Evolutionary conservation across 2,888 invertebrate species (phyloP).

Genomic region (Aphidius colemani): DNA sequence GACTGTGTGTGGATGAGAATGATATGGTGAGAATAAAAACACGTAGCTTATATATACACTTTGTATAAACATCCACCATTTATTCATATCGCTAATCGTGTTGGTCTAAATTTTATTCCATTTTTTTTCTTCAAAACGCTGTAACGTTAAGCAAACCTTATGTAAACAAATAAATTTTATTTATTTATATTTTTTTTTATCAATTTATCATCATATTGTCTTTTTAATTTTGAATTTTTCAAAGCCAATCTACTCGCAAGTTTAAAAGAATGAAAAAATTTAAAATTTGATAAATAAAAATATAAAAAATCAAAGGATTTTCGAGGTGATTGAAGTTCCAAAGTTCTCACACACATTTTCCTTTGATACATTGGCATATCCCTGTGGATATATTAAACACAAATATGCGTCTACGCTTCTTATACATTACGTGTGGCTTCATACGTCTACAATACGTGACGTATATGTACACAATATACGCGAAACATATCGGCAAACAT

Average conservation of each 20-base stretch:
- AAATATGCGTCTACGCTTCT: slow-evolving; percentile 9
- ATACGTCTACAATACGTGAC: slow-evolving; percentile 12
- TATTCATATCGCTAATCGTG: too few relatives aligned
- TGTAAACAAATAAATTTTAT: too few relatives aligned
- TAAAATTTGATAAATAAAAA: not conserved
- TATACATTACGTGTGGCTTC: slow-evolving; percentile 23
- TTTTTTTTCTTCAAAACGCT: too few relatives aligned
- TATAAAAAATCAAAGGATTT: too few relatives aligned
- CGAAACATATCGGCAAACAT: not conserved
- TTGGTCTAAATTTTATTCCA: too few relatives aligned
- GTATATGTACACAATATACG: not conserved
- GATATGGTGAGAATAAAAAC: slow-evolving; percentile 1
- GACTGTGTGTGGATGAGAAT: too few relatives aligned
- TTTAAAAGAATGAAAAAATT: too few relatives aligned
- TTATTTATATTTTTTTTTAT: too few relatives aligned
- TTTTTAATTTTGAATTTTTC: too few relatives aligned
- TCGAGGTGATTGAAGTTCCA: not conserved
- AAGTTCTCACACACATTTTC: not conserved
- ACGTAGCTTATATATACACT: slow-evolving; percentile 1
- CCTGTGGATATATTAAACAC: not conserved
- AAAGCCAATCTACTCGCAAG: too few relatives aligned
- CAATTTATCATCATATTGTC: too few relatives aligned
- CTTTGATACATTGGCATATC: not conserved
- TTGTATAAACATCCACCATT: not conserved
- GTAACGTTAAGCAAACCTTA: too few relatives aligned